These are phyloP conservation scores for Drosophila tsacasi DNA, from an alignment of 1,140 invertebrate genomes.

Conservation along the genomic window DNA sequence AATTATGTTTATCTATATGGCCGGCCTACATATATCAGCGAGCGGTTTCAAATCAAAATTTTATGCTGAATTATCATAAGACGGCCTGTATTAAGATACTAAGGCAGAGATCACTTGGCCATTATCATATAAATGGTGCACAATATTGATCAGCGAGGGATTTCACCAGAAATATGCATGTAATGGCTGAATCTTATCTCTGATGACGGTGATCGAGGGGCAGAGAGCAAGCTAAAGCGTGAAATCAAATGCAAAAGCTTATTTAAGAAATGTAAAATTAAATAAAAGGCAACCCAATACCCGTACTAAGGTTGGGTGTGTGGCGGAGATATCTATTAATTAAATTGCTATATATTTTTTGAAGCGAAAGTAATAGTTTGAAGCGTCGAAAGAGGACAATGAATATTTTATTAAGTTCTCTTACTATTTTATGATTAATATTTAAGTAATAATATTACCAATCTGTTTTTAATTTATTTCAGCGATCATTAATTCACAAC, in stretches of 20 bases:
- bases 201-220: conserved; percentile 21
- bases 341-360: not conserved
- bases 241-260: conserved; percentile 36
- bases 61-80: conserved; percentile 53
- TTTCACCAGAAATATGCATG: conserved; percentile 39
- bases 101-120: conserved; percentile 27
- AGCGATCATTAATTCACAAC: conserved; percentile 6
- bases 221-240: conserved; percentile 7
- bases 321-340: not conserved
- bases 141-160: conserved; percentile 39
- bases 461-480: conserved; percentile 2
- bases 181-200: conserved; percentile 32
- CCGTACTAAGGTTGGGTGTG: not conserved
- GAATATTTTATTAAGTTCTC: not conserved
- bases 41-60: conserved; percentile 36
- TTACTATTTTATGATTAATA: not conserved
- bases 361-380: not conserved
- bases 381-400: no score
- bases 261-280: conserved; percentile 18
- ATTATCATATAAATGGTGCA: conserved; percentile 54
- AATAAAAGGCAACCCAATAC: conserved; percentile 24
- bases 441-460: not conserved
- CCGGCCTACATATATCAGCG: conserved; percentile 55
- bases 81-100: conserved; percentile 54
- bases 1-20: conserved; percentile 72